Conservation (phyloP, 2,113 vertebrate species). For the Oryzias woworae region DNA sequence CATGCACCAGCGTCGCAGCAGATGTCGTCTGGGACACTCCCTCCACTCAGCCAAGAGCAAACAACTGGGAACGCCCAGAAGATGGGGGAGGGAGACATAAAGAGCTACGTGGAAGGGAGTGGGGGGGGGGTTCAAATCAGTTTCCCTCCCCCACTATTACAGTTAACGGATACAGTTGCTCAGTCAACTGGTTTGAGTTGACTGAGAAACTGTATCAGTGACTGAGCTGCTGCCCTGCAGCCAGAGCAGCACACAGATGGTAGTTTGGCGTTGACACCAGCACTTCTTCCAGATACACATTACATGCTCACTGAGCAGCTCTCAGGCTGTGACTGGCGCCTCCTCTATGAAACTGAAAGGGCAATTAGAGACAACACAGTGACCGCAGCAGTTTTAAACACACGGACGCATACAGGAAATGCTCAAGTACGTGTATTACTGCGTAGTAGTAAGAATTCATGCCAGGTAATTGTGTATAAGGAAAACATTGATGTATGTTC, state of each 20-base stretch:
- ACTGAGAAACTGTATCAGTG: constrained; percentile 28
- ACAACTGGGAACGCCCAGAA: constrained; percentile 24
- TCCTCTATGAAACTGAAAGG: neutral
- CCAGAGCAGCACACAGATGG: constrained; percentile 41
- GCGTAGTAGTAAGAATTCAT: too few species aligned
- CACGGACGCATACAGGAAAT: too few species aligned
- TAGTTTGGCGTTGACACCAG: constrained; percentile 40
- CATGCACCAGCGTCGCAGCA: constrained; percentile 1
- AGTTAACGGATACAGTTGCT: too few species aligned
- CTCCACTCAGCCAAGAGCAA: constrained; percentile 23
- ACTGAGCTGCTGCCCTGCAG: constrained; percentile 20
- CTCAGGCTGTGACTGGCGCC: constrained; percentile 4
- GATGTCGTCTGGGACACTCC: constrained; percentile 21
- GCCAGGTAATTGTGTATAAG: too few species aligned
- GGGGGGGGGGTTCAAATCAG: neutral
- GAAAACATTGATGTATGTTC: too few species aligned
- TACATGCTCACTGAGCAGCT: constrained; percentile 23
- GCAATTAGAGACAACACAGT: neutral
- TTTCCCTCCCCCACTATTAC: too few species aligned
- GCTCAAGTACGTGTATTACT: too few species aligned
- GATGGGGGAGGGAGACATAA: neutral
- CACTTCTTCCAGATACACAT: constrained; percentile 36
- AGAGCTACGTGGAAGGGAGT: neutral
- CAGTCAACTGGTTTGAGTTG: constrained; percentile 1
- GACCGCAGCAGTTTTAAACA: neutral